Conservation (phyloP, 2,797 vertebrate species). For the Onychomys arenicola region DNA sequence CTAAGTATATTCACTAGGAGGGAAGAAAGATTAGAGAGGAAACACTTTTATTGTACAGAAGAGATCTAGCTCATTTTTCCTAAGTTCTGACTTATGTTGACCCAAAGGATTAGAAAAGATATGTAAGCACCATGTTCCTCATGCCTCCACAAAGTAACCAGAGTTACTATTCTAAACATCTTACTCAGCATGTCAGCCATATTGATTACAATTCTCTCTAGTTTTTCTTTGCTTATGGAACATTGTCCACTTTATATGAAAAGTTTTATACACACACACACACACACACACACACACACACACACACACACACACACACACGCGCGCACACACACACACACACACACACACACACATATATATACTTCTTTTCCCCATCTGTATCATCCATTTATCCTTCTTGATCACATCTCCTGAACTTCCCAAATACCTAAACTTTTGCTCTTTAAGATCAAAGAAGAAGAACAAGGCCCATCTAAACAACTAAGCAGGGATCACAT, state of each 20-base stretch:
- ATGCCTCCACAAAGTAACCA: conserved; percentile 34
- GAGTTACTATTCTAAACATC: conserved; percentile 33
- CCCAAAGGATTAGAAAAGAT: conserved; percentile 22
- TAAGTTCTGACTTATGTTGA: neutral
- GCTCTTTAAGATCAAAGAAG: neutral
- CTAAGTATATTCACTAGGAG: conserved; percentile 6
- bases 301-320: no score
- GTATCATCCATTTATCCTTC: neutral
- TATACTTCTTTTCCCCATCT: neutral
- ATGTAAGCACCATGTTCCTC: conserved; percentile 15
- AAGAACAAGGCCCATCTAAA: neutral
- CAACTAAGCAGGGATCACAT: neutral
- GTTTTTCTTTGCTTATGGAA: conserved; percentile 1
- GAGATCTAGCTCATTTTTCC: conserved; percentile 32
- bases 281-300: no score
- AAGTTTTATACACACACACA: neutral
- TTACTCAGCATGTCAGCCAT: neutral
- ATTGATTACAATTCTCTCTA: conserved; percentile 42
- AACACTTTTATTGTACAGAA: neutral
- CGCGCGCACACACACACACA: no score
- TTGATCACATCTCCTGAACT: neutral
- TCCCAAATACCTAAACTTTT: conserved; percentile 9
- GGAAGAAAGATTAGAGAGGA: neutral
- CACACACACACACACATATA: no score
- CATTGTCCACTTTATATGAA: neutral